Evolutionary conservation across 2,113 vertebrate species (phyloP), one percentile per base, ranked within the genome.

Genomic region (Gobius niger): DNA sequence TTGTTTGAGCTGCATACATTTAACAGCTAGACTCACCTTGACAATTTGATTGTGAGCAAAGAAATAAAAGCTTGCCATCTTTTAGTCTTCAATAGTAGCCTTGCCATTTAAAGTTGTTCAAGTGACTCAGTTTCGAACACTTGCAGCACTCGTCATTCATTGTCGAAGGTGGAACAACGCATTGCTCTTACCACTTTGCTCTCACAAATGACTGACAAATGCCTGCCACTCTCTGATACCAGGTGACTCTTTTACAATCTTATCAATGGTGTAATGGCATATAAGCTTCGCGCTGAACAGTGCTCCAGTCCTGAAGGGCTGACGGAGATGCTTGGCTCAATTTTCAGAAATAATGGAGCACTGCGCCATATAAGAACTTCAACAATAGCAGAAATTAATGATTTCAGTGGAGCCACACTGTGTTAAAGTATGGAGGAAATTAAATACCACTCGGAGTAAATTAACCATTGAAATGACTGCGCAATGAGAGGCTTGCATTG

Each of bases 281-380:
- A 18, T 0, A 76, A 72, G 67, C 70, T 78, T 75, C 81, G 62
- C 81, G 81, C 79, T 59, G 77, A 82, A 73, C 71, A 78, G 73
- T 68, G 74, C 70, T 75, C 75, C 69, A 75, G 24, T 34, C 71
- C 75, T 76, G 65, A 63, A 70, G 59, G 16, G 64, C 76, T 82
- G 77, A 82, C 78, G 76, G 71, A 82, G 79, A 7, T 54, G 63
- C 82, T 78, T 68, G 44, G 66, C 76, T 85, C 82, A 78, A 65
- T 57, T 24, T 76, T 69, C 77, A 73, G 80, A 86, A 75, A 86
- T 70, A 85, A 80, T 77, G 81, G 80, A 68, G 67, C 50, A 40
- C 62, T 52, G 64, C 69, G 65, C 56, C 62, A 70, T 67, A 59
- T 24, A 68, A 71, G 75, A 70, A 79, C 77, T 86, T 75, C 75